Evolutionary conservation across 2,797 vertebrate genomes (phyloP).

Genomic region (Trachurus trachurus): DNA sequence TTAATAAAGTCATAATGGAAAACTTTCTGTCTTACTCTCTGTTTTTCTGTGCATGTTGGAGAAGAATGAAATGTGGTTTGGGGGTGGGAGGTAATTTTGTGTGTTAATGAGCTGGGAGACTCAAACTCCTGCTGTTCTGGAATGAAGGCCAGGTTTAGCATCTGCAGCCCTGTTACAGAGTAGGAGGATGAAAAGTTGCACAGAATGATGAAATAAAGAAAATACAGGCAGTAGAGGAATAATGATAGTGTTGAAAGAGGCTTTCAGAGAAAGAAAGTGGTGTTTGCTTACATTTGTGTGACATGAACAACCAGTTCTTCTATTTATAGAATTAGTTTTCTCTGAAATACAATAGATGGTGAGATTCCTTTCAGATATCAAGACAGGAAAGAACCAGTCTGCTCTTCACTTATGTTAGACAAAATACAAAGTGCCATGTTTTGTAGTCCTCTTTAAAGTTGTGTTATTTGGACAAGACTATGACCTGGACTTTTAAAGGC

Average conservation of each 20-base stretch:
- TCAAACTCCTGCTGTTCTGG: conserved; percentile 85
- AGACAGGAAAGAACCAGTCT: conserved; percentile 13
- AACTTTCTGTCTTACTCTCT: conserved; percentile 10
- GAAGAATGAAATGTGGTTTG: conserved; percentile 74
- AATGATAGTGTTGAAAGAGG: conserved; percentile 21
- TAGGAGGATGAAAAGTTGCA: conserved; percentile 69
- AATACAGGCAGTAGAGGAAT: conserved; percentile 30
- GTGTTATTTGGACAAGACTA: conserved; percentile 5
- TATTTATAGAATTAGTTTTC: not conserved
- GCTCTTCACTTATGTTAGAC: conserved; percentile 8
- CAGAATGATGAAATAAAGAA: conserved; percentile 65
- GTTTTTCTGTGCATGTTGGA: conserved; percentile 56
- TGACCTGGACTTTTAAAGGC: conserved; percentile 34
- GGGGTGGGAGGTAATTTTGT: conserved; percentile 78
- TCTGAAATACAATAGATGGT: not conserved
- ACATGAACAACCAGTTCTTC: not conserved
- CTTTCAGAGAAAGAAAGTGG: not conserved
- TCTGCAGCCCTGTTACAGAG: conserved; percentile 79
- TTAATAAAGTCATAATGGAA: conserved; percentile 75
- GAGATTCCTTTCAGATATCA: conserved; percentile 22
- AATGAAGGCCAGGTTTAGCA: conserved; percentile 86
- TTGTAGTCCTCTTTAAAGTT: conserved; percentile 23
- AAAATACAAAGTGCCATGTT: conserved; percentile 1
- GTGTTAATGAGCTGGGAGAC: conserved; percentile 85
- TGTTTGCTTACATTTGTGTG: conserved; percentile 4